A percentile compares a stretch with the other conserved stretches of the same genome.
Conservation (phyloP, 2,113 vertebrate species). For the Oostethus manadensis region DNA sequence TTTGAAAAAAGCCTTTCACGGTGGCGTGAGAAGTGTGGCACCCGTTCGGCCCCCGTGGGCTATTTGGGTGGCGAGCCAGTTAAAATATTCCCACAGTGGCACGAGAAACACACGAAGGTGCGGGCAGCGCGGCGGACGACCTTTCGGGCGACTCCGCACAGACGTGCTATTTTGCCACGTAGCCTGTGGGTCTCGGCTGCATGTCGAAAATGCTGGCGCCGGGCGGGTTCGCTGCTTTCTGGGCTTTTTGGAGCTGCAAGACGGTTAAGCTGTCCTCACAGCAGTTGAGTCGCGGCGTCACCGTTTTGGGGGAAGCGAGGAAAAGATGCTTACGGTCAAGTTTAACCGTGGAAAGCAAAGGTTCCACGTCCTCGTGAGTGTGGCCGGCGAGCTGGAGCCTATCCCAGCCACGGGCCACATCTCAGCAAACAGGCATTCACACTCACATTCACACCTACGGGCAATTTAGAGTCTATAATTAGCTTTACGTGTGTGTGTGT, state of each 20-base stretch:
- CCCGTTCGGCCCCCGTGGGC: background rate
- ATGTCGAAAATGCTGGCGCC: background rate
- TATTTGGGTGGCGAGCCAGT: constrained; percentile 3
- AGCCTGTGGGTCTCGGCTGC: background rate
- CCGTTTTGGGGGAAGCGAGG: too few relatives aligned
- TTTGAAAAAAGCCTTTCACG: background rate
- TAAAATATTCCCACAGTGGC: constrained; percentile 1
- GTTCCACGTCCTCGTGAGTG: too few relatives aligned
- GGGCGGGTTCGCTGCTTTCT: background rate
- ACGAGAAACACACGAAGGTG: constrained; percentile 1
- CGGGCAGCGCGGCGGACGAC: background rate
- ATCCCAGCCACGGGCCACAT: too few relatives aligned
- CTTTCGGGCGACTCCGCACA: background rate
- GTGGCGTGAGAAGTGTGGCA: constrained; percentile 2
- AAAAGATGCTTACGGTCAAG: too few relatives aligned
- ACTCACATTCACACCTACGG: too few relatives aligned
- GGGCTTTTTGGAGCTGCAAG: background rate
- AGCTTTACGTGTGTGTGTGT: too few relatives aligned
- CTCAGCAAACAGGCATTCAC: too few relatives aligned
- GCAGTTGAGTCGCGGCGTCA: too few relatives aligned
- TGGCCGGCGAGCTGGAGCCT: too few relatives aligned
- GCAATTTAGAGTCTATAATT: too few relatives aligned
- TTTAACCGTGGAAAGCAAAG: too few relatives aligned
- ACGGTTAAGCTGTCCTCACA: background rate
- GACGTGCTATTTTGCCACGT: constrained; percentile 4